Percentiles rank a stretch among this genome's conserved stretches.
phyloP scores from a whole-genome alignment of 2,797 vertebrate genomes.

The Platalea minor region DNA sequence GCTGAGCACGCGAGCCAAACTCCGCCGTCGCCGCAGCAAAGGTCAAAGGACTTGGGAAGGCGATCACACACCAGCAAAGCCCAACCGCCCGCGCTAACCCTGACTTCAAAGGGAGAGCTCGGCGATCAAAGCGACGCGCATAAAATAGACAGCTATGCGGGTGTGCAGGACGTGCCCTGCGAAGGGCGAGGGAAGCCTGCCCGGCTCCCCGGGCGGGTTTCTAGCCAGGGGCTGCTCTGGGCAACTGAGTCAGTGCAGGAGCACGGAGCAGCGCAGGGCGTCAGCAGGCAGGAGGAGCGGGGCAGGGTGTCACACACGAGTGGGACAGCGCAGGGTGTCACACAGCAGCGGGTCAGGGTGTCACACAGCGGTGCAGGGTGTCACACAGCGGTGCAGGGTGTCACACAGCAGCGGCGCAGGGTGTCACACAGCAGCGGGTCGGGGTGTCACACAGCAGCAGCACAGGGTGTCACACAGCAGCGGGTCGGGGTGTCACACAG shows the following conservation, averaged over 20 bases:
- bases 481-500: too few relatives aligned
- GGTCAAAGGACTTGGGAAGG: neutral
- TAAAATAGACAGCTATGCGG: neutral
- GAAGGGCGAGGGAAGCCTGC: neutral
- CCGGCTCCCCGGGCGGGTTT: neutral
- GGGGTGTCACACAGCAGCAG: neutral
- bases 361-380: too few relatives aligned
- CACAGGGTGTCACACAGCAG: neutral
- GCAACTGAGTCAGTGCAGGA: neutral
- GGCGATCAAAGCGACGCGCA: neutral
- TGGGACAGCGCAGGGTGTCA: too few relatives aligned
- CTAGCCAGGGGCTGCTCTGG: neutral
- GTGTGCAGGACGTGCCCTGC: neutral
- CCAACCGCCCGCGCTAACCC: neutral
- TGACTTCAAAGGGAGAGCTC: neutral
- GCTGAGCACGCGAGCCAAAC: neutral
- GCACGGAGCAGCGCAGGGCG: neutral
- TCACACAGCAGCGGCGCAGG: too few relatives aligned
- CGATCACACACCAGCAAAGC: neutral
- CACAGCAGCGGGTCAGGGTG: too few relatives aligned
- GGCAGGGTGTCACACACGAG: too few relatives aligned
- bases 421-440: too few relatives aligned
- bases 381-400: too few relatives aligned
- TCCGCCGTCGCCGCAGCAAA: neutral
- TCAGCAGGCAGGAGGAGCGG: too few relatives aligned